phyloP scores from a whole-genome alignment of 2,797 vertebrate genomes.

The Coregonus ussuriensis region DNA sequence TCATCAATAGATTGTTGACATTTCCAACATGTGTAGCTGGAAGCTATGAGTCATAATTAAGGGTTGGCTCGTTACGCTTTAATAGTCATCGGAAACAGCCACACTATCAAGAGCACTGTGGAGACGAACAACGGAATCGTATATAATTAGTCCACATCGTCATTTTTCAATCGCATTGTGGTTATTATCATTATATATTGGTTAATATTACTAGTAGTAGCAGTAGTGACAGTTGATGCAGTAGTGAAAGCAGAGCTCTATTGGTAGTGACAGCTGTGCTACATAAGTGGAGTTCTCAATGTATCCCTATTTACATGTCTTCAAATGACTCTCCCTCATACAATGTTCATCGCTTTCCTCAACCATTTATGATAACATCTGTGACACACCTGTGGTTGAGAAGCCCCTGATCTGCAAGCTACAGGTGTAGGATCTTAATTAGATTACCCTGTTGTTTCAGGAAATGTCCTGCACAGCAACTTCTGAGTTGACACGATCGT shows the following conservation, averaged over 20 bases:
- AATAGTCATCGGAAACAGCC: conserved; percentile 47
- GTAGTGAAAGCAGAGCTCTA: not conserved
- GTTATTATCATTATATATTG: not conserved
- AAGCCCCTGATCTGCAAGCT: not conserved
- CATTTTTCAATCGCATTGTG: not conserved
- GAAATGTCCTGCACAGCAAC: no score
- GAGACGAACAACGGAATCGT: conserved; percentile 8
- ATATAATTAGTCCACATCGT: conserved; percentile 22
- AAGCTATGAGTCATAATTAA: conserved; percentile 49
- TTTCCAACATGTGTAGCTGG: conserved; percentile 43
- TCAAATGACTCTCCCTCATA: not conserved
- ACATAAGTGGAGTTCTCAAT: not conserved
- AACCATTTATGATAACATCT: not conserved
- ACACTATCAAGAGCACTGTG: conserved; percentile 31
- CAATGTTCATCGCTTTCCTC: conserved; percentile 4
- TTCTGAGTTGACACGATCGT: conserved; percentile 32
- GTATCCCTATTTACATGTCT: not conserved
- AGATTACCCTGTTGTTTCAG: no score
- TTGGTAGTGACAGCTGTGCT: not conserved
- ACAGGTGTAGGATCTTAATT: no score
- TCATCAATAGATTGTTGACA: conserved; percentile 50
- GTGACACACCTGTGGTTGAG: not conserved
- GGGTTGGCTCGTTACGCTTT: conserved; percentile 42
- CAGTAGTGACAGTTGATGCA: not conserved
- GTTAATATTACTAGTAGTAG: conserved; percentile 8